Evolutionary conservation across 2,888 invertebrate species (phyloP), one percentile per base, ranked within the genome.

Genomic region (Metopia argyrocephala): DNA sequence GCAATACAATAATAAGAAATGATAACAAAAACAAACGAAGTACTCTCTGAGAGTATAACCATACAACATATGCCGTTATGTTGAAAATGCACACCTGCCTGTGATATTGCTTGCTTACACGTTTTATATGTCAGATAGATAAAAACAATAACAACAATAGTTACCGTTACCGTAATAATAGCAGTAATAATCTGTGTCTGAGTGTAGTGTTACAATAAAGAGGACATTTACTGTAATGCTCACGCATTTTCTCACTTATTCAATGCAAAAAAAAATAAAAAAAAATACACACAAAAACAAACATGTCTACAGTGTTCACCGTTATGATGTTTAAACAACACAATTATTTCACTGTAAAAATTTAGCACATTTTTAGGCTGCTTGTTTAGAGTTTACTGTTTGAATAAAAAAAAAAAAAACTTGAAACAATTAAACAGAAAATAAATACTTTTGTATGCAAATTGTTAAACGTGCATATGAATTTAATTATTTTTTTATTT

Each of bases 381-480:
- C 6, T 31, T 31, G 6, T 31, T 31, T 9, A 1, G 6, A 6
- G 6, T 31, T 31, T 31, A 31, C 7, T 9, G n/a, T n/a, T n/a
- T n/a, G n/a, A n/a, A n/a, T n/a, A n/a, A n/a, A n/a, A n/a, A n/a
- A n/a, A n/a, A n/a, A n/a, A n/a, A n/a, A n/a, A n/a, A n/a, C n/a
- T n/a, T 31, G 31, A 31, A 12, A 54, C 52, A 66, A 23, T 5
- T 46, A 27, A 64, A 65, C 38, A 48, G 66, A 45, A 69, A 75
- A 45, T 75, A 69, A 3, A 0, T 3, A 9, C 12, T 31, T 31
- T 31, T 31, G 4, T 2, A 5, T 76, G 54, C 65, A 70, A 79
- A 79, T 79, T 71, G 76, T 76, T 68, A 80, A 80, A 76, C 76
- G 76, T 76, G 79, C 76, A 76, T 68, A 73, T 80, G 76, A 80